Evolutionary conservation across 2,113 vertebrate genomes (phyloP).

Genomic region (Collichthys lucidus): DNA sequence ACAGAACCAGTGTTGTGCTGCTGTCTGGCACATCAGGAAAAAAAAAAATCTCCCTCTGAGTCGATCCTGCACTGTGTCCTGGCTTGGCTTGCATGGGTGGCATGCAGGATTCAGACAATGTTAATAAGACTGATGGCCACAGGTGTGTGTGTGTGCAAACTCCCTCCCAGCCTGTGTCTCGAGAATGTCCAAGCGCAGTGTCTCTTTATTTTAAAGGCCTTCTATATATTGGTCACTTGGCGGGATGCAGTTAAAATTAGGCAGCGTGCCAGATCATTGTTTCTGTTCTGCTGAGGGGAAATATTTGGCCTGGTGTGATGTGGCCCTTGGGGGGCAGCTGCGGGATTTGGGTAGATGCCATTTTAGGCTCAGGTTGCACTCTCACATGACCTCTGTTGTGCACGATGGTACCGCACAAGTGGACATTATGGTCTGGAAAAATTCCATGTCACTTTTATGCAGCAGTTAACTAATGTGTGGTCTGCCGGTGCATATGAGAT

Average conservation of each 20-base stretch:
- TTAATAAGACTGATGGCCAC: slow-evolving; percentile 71
- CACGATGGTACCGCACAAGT: slow-evolving; percentile 63
- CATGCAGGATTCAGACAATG: slow-evolving; percentile 52
- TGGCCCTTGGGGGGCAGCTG: slow-evolving; percentile 77
- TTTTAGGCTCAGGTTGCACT: slow-evolving; percentile 80
- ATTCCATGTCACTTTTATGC: slow-evolving; percentile 66
- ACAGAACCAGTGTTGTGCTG: background rate
- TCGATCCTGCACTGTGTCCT: slow-evolving; percentile 22
- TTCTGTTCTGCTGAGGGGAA: slow-evolving; percentile 78
- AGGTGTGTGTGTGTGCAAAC: slow-evolving; percentile 75
- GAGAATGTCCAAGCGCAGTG: slow-evolving; percentile 65
- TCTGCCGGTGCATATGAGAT: slow-evolving; percentile 34
- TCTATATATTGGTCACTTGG: slow-evolving; percentile 60
- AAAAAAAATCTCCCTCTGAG: slow-evolving; percentile 12
- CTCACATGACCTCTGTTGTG: slow-evolving; percentile 78
- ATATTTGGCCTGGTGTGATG: slow-evolving; percentile 75
- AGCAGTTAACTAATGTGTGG: slow-evolving; percentile 64
- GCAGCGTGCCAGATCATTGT: slow-evolving; percentile 78
- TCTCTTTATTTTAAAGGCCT: slow-evolving; percentile 69
- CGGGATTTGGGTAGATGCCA: slow-evolving; percentile 70
- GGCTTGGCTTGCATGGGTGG: slow-evolving; percentile 23
- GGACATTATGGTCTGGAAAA: slow-evolving; percentile 66
- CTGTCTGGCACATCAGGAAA: slow-evolving; percentile 20
- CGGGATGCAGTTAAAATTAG: slow-evolving; percentile 78
- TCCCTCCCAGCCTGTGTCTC: slow-evolving; percentile 54